phyloP scores from a whole-genome alignment of 2,113 vertebrate genomes.

The Chitala chitala region DNA sequence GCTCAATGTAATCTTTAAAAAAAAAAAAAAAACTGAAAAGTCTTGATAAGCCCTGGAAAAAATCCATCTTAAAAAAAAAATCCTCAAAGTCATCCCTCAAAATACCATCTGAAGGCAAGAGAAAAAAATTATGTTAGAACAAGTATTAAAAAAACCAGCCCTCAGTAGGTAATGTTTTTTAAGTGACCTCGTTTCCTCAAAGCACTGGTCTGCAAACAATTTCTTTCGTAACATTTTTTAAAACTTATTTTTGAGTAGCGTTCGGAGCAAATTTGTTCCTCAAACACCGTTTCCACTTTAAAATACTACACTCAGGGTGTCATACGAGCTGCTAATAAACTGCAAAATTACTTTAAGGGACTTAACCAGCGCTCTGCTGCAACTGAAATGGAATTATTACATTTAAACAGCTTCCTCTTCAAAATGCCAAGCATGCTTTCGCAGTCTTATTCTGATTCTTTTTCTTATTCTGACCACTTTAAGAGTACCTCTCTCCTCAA shows the following conservation, averaged over 20 bases:
- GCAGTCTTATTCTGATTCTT: not conserved
- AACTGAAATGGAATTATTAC: not conserved
- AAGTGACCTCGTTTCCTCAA: not conserved
- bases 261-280: not conserved
- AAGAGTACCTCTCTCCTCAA: not conserved
- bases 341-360: not conserved
- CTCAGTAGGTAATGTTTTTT: not conserved
- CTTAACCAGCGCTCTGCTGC: not conserved
- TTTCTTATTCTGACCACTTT: not conserved
- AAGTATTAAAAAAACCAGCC: slow-evolving; percentile 2
- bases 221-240: not conserved
- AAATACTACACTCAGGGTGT: not conserved
- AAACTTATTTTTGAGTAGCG: not conserved
- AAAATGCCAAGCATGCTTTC: not conserved
- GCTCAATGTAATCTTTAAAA: not conserved
- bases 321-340: not conserved
- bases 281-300: not conserved
- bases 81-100: not conserved
- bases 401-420: not conserved
- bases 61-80: not conserved
- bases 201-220: not conserved
- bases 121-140: not conserved
- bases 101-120: not conserved
- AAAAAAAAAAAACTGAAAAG: not conserved
- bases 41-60: not conserved